Percentiles rank a stretch among this genome's conserved stretches.
Conservation (phyloP, 2,888 invertebrate genomes). For the Raillietiella orientalis region DNA sequence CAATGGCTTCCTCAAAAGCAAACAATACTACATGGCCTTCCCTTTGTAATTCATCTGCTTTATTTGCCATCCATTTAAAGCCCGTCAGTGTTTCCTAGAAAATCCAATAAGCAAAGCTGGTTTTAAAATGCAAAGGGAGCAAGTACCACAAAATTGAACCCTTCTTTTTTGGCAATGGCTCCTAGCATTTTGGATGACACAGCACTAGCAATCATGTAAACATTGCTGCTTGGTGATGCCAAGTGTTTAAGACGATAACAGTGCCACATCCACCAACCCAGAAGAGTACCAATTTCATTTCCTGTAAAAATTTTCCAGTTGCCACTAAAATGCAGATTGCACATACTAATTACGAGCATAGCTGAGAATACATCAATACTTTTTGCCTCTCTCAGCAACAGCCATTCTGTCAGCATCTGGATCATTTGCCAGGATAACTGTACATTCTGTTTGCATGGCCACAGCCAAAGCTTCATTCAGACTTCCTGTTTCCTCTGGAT, state of each 20-base stretch:
- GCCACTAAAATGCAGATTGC: conserved; percentile 14
- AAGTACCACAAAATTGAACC: conserved; percentile 26
- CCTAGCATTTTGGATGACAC: conserved; percentile 82
- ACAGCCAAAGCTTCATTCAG: conserved; percentile 40
- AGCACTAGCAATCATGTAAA: conserved; percentile 64
- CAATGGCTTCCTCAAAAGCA: conserved; percentile 95
- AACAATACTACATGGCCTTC: conserved; percentile 47
- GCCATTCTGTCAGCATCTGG: conserved; percentile 93
- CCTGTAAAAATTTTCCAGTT: conserved; percentile 73
- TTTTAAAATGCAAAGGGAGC: neutral
- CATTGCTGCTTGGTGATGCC: conserved; percentile 19
- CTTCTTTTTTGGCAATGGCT: conserved; percentile 43
- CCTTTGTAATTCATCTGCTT: conserved; percentile 29
- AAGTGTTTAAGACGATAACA: conserved; percentile 17
- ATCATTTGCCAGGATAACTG: conserved; percentile 73
- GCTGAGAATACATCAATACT: conserved; percentile 14
- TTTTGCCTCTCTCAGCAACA: conserved; percentile 43
- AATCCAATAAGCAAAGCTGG: neutral
- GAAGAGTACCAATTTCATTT: conserved; percentile 70
- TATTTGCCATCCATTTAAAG: conserved; percentile 98
- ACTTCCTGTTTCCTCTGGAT: conserved; percentile 79
- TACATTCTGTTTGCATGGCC: conserved; percentile 40
- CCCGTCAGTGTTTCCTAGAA: conserved; percentile 67
- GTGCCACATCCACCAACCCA: conserved; percentile 73
- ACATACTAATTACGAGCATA: conserved; percentile 1